Conservation (phyloP, 2,797 vertebrate genomes). For the Pangasius mekongensis region DNA sequence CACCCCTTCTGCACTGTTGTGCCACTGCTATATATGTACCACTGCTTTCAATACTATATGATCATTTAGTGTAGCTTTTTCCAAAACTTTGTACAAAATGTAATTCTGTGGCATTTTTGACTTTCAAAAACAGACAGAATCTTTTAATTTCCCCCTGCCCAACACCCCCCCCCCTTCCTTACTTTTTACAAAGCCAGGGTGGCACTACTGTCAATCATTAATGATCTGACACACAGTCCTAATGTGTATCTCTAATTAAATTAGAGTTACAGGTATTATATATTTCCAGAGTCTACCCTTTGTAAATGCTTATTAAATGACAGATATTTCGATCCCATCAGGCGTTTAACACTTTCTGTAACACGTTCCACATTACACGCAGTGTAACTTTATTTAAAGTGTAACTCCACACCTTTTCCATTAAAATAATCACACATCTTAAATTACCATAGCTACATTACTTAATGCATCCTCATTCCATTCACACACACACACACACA, state of each 20-base stretch:
- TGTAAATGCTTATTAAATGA: not conserved
- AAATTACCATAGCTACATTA: constrained; percentile 37
- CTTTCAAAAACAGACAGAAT: too few relatives aligned
- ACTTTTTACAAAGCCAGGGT: not conserved
- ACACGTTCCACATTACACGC: not conserved
- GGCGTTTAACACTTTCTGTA: not conserved
- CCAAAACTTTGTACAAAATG: not conserved
- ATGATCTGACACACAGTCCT: not conserved
- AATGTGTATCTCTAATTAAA: not conserved
- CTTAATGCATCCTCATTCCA: constrained; percentile 6
- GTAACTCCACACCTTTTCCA: not conserved
- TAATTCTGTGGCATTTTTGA: not conserved
- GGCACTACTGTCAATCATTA: not conserved
- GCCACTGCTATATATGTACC: not conserved
- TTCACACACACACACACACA: not conserved
- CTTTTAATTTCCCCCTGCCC: too few relatives aligned
- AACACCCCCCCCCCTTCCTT: too few relatives aligned
- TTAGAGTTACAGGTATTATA: not conserved
- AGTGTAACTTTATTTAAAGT: not conserved
- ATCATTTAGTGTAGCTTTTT: not conserved
- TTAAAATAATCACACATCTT: constrained; percentile 26
- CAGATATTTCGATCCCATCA: not conserved
- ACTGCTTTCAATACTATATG: not conserved
- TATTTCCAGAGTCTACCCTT: not conserved
- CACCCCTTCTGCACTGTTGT: not conserved